Conservation (phyloP, 2,888 invertebrate species). For the Yponomeuta malinellus region DNA sequence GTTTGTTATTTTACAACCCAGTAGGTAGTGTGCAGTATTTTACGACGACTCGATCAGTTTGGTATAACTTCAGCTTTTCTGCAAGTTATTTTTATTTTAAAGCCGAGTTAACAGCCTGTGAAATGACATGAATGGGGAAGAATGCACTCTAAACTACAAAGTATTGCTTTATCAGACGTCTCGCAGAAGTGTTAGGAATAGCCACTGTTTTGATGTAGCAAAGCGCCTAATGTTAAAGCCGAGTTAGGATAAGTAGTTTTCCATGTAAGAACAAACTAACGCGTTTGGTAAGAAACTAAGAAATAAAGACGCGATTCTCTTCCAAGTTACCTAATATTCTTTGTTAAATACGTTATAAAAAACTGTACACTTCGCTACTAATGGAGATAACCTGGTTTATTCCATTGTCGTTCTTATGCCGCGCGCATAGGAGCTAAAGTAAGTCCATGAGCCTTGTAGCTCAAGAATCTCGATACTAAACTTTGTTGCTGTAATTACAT, state of each 20-base stretch:
- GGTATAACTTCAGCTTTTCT: background rate
- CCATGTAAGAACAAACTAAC: conserved; percentile 39
- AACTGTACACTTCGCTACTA: background rate
- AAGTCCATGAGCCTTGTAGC: too few relatives aligned
- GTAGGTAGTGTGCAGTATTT: background rate
- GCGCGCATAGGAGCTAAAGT: too few relatives aligned
- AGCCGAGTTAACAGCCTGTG: background rate
- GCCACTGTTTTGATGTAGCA: conserved; percentile 45
- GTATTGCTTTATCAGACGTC: background rate
- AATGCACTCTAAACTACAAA: background rate
- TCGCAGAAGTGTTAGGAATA: background rate
- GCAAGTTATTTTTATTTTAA: background rate
- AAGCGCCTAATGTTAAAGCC: conserved; percentile 61
- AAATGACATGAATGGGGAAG: background rate
- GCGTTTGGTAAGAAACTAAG: background rate
- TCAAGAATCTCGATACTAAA: too few relatives aligned
- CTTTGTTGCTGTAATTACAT: too few relatives aligned
- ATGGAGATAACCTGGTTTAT: too few relatives aligned
- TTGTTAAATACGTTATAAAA: conserved; percentile 2
- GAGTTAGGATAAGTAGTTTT: conserved; percentile 70
- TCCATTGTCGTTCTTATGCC: too few relatives aligned
- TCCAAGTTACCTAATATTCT: conserved; percentile 25
- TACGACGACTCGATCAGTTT: background rate
- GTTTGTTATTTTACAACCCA: too few relatives aligned
- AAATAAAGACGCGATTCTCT: background rate